Evolutionary conservation across 2,888 invertebrate genomes (phyloP).

Genomic region (Tubulanus polymorphus): DNA sequence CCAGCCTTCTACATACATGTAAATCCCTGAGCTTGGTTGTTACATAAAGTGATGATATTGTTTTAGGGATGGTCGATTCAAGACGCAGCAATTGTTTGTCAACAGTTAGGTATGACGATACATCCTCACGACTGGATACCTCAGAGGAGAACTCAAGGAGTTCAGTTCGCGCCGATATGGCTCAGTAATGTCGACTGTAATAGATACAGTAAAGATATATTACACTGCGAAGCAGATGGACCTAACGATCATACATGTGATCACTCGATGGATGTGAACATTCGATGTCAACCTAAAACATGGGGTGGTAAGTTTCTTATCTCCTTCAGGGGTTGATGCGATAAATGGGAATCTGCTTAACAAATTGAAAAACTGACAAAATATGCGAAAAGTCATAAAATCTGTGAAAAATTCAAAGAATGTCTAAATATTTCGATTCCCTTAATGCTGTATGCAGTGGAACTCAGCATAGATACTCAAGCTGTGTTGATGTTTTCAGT

Average conservation of each 20-base stretch:
- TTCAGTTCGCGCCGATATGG: conserved; percentile 36
- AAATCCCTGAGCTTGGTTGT: no score
- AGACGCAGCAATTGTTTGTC: conserved; percentile 89
- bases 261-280: conserved; percentile 43
- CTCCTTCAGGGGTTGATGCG: no score
- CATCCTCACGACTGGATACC: conserved; percentile 90
- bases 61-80: conserved; percentile 85
- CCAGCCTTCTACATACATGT: no score
- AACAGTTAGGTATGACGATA: conserved; percentile 86
- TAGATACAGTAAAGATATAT: conserved; percentile 84
- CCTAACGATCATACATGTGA: conserved; percentile 68
- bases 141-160: conserved; percentile 57
- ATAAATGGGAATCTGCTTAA: no score
- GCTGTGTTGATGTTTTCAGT: no score
- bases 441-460: no score
- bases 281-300: conserved; percentile 51
- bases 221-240: conserved; percentile 69
- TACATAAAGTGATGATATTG: no score
- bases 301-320: conserved; percentile 56
- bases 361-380: no score
- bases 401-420: no score
- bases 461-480: no score
- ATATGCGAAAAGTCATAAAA: no score
- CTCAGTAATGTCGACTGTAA: conserved; percentile 82
- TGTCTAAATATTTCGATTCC: no score